Conservation (phyloP, 2,797 vertebrate genomes). For the Forpus xanthops region DNA sequence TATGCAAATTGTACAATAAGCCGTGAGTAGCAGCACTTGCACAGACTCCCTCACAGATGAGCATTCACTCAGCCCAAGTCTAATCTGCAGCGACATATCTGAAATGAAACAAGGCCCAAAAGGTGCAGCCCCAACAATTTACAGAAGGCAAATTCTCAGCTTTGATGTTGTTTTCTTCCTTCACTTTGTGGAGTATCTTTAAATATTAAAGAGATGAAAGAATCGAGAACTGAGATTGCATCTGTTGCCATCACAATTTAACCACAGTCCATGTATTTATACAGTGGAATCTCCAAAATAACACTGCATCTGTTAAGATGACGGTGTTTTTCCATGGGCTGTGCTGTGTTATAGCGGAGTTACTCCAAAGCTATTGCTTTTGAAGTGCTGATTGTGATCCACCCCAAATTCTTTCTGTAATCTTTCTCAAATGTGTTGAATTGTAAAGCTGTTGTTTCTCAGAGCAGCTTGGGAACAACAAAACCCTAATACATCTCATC, state of each 20-base stretch:
- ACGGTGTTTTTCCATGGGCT: constrained; percentile 58
- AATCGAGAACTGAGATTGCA: not conserved
- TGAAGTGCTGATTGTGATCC: constrained; percentile 19
- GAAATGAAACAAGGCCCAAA: not conserved
- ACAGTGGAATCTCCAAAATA: constrained; percentile 68
- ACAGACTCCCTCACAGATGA: not conserved
- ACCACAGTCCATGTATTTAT: constrained; percentile 60
- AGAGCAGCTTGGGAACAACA: constrained; percentile 10
- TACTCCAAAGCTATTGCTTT: constrained; percentile 38
- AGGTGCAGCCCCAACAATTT: not conserved
- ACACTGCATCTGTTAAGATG: constrained; percentile 63
- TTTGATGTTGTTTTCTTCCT: not conserved
- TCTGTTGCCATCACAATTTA: constrained; percentile 63
- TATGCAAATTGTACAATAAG: constrained; percentile 12
- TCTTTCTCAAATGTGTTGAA: constrained; percentile 19
- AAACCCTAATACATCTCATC: constrained; percentile 16
- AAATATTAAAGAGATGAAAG: constrained; percentile 56
- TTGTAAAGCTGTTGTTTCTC: constrained; percentile 21
- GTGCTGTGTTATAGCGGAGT: not conserved
- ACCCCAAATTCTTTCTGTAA: constrained; percentile 35
- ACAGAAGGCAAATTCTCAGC: not conserved
- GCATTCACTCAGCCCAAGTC: not conserved
- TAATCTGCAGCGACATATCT: not conserved
- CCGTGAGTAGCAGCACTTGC: constrained; percentile 3
- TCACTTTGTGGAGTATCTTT: constrained; percentile 7